Evolutionary conservation across 2,888 invertebrate genomes (phyloP), one percentile per base, ranked within the genome.

Genomic region (Scaptomyza parva): DNA sequence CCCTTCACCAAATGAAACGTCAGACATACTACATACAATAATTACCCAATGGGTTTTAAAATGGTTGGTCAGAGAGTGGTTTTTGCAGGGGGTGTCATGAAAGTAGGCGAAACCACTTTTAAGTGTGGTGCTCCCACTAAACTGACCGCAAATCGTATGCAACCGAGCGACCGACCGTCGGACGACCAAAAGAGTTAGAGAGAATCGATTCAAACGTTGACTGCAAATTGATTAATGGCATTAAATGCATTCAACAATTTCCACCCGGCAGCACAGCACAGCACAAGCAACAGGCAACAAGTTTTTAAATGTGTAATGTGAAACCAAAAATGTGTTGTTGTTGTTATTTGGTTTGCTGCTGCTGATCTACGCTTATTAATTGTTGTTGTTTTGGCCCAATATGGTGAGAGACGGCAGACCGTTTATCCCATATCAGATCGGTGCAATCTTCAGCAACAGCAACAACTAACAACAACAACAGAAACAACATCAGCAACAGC

Each of bases 191-290:
- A 24, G 26, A 26, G 26, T 26, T 28, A 70, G 52, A 55, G 58
- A 68, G 1, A 61, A 45, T 52, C 63, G 78, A 18, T n/a, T n/a
- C n/a, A n/a, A n/a, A n/a, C 50, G 65, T 64, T 62, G 70, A 70
- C 80, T 66, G 68, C 76, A 81, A 78, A 83, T 84, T 83, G 82
- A 83, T 83, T 81, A 83, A 83, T 86, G 87, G 87, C 78, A 65
- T 68, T 70, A 84, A 81, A 83, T 78, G 81, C 65, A 80, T 86
- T 74, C 77, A 86, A 78, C 86, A 82, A 84, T 82, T 84, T 84
- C 69, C 81, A 78, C 58, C 59, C 76, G 65, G 59, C 72, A 74
- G 67, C 70, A 28, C 28, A 28, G 9, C 24, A 22, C n/a, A n/a
- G n/a, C n/a, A 22, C 22, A 22, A 22, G 22, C 5, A 22, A 22